Percentiles rank a stretch among this genome's conserved stretches.
These are phyloP conservation scores for Zosterops hypoxanthus DNA, from an alignment of 2,113 vertebrate genomes.

Conservation along the genomic window DNA sequence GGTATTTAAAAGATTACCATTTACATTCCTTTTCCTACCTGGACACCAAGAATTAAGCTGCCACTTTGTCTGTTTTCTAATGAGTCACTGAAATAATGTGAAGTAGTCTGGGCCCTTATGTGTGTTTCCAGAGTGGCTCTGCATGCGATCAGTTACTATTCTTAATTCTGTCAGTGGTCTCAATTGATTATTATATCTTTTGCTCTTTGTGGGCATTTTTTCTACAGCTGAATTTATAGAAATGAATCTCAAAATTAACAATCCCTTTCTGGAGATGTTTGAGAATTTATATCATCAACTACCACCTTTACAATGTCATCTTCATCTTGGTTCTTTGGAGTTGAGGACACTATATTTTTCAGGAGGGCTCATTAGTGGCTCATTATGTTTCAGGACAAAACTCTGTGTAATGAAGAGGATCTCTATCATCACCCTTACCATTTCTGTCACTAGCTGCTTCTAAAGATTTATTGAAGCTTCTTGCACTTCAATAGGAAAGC, in stretches of 20 bases:
- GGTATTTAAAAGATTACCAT: not conserved
- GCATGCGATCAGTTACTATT: not conserved
- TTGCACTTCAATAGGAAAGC: not conserved
- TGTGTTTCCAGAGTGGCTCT: not conserved
- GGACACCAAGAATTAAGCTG: not conserved
- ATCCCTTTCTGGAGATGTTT: not conserved
- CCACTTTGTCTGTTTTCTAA: not conserved
- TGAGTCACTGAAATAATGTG: not conserved
- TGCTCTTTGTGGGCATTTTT: not conserved
- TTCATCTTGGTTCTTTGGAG: not conserved
- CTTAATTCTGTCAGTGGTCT: not conserved
- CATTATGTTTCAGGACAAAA: not conserved
- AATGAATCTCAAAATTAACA: not conserved
- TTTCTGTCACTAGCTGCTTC: not conserved
- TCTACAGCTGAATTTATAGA: not conserved
- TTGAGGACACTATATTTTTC: not conserved
- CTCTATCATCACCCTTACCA: not conserved
- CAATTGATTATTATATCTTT: not conserved
- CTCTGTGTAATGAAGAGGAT: not conserved
- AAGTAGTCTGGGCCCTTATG: not conserved
- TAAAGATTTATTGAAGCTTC: not conserved
- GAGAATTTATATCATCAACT: not conserved
- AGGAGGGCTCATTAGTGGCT: not conserved
- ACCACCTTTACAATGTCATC: not conserved
- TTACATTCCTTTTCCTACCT: not conserved